These are phyloP conservation scores for Hirtodrosophila trivittata DNA, from an alignment of 2,888 invertebrate species.

Conservation along the genomic window DNA sequence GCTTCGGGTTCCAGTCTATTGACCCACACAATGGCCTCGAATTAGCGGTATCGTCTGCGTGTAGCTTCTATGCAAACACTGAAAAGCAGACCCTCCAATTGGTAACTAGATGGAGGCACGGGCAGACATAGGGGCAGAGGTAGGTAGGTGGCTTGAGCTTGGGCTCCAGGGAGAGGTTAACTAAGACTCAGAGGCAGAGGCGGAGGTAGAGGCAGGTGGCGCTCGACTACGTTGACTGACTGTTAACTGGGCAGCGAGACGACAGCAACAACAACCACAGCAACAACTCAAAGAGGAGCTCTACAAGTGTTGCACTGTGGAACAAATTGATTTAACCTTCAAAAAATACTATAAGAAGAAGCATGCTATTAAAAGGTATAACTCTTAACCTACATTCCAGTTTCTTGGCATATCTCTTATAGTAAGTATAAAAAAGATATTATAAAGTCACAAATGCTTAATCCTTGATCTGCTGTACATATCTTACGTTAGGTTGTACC, in stretches of 20 bases:
- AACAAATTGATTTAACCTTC: too few relatives aligned
- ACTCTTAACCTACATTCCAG: too few relatives aligned
- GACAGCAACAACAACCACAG: slow-evolving; percentile 22
- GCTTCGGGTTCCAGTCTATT: slow-evolving; percentile 34
- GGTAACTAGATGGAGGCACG: slow-evolving; percentile 2
- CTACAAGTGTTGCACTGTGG: neutral
- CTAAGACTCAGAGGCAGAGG: neutral
- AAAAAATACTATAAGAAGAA: too few relatives aligned
- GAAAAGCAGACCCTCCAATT: slow-evolving; percentile 16
- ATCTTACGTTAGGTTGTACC: too few relatives aligned
- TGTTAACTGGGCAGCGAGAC: slow-evolving; percentile 39
- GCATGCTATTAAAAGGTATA: too few relatives aligned
- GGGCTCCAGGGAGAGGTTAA: too few relatives aligned
- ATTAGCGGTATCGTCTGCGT: slow-evolving; percentile 37
- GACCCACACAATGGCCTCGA: slow-evolving; percentile 59
- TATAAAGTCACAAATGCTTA: too few relatives aligned
- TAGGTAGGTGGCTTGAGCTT: slow-evolving; percentile 43
- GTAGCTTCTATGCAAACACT: slow-evolving; percentile 1
- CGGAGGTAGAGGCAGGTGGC: slow-evolving; percentile 39
- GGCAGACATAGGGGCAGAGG: neutral
- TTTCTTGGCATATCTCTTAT: too few relatives aligned
- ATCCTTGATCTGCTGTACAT: too few relatives aligned
- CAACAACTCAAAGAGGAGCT: neutral
- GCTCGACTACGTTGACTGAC: slow-evolving; percentile 55
- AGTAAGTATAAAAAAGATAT: too few relatives aligned